These are phyloP conservation scores for Acromyrmex echinatior DNA, from an alignment of 1,140 invertebrate genomes.

Conservation along the genomic window DNA sequence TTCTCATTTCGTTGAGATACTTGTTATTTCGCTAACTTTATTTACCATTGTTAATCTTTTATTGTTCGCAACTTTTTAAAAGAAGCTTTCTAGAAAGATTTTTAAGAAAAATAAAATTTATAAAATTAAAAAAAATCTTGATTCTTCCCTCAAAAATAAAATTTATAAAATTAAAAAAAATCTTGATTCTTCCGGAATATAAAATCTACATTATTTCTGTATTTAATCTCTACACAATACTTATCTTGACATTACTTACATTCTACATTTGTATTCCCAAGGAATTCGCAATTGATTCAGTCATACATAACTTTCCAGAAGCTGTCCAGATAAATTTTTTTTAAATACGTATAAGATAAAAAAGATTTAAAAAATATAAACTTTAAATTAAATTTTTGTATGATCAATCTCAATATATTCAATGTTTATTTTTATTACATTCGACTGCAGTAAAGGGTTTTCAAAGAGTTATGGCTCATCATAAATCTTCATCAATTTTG, in stretches of 20 bases:
- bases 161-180: too few species aligned
- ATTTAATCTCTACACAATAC: too few species aligned
- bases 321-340: background rate
- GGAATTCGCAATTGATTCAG: background rate
- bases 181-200: too few species aligned
- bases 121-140: too few species aligned
- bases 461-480: background rate
- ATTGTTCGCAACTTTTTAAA: too few species aligned
- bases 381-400: background rate
- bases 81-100: too few species aligned
- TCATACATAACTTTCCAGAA: background rate
- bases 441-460: background rate
- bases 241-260: background rate
- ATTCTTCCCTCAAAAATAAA: too few species aligned
- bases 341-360: background rate
- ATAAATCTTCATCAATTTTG: background rate
- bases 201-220: too few species aligned
- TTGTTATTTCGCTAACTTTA: too few species aligned
- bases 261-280: background rate
- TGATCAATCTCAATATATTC: slow-evolving; percentile 3
- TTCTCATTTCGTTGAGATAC: too few species aligned
- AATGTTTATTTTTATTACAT: background rate
- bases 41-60: too few species aligned
- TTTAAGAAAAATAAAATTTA: too few species aligned
- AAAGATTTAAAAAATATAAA: background rate